These are phyloP conservation scores for Timandra comae DNA, from an alignment of 2,888 invertebrate species.

Conservation along the genomic window DNA sequence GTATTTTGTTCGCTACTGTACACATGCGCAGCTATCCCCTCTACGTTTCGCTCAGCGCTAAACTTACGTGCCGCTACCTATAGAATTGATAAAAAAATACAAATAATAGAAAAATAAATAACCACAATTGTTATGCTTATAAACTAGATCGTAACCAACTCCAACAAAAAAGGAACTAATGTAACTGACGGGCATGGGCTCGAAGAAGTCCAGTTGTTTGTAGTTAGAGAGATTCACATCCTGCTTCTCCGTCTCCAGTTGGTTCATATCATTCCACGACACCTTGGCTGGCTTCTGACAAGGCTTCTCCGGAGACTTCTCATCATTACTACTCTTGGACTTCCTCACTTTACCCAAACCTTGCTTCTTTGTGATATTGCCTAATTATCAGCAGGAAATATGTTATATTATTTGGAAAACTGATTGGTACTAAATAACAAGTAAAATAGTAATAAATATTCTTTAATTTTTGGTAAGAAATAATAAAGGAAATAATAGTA, in stretches of 20 bases:
- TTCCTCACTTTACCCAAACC: conserved; percentile 45
- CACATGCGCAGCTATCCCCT: no score
- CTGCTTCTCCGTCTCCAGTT: conserved; percentile 28
- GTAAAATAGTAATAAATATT: background rate
- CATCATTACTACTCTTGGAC: conserved; percentile 37
- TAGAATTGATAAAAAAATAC: background rate
- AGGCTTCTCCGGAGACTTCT: conserved; percentile 42
- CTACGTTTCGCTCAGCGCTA: no score
- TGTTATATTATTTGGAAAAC: conserved; percentile 2
- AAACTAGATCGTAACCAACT: conserved; percentile 24
- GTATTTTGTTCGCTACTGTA: no score
- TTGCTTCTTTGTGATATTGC: conserved; percentile 64
- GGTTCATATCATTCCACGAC: conserved; percentile 45
- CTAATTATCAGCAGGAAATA: conserved; percentile 29
- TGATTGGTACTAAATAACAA: background rate
- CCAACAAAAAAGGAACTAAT: conserved; percentile 25
- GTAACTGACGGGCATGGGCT: conserved; percentile 64
- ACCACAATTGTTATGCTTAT: conserved; percentile 40
- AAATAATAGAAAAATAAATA: conserved; percentile 16
- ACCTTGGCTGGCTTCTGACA: conserved; percentile 26
- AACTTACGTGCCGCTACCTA: no score
- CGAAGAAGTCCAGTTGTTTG: conserved; percentile 62
- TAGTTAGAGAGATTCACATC: conserved; percentile 31
- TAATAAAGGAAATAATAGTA: background rate
- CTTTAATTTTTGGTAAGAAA: no score